Percentiles rank a stretch among this genome's conserved stretches.
phyloP scores from a whole-genome alignment of 2,888 invertebrate species.

The Taphrorychus bicolor region DNA sequence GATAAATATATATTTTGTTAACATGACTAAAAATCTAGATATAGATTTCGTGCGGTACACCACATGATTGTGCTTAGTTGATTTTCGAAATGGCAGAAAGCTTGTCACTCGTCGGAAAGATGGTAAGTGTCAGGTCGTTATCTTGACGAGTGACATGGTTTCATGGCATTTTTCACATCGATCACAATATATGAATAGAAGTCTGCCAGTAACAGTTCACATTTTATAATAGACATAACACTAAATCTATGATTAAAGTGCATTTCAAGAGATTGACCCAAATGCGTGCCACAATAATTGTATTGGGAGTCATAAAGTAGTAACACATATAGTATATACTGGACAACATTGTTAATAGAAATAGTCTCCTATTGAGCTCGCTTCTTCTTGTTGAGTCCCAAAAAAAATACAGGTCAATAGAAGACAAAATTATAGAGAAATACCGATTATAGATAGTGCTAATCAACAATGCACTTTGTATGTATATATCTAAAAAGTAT shows the following conservation, averaged over 20 bases:
- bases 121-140: slow-evolving; percentile 60
- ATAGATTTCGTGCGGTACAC: slow-evolving; percentile 37
- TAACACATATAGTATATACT: slow-evolving; percentile 22
- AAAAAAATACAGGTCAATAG: slow-evolving; percentile 36
- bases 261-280: slow-evolving; percentile 36
- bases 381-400: slow-evolving; percentile 29
- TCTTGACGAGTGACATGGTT: slow-evolving; percentile 49
- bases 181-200: slow-evolving; percentile 50
- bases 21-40: slow-evolving; percentile 28
- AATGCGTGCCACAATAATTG: slow-evolving; percentile 56
- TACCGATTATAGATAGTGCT: slow-evolving; percentile 22
- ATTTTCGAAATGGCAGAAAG: slow-evolving; percentile 36
- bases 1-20: slow-evolving; percentile 31
- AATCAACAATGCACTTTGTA: slow-evolving; percentile 36
- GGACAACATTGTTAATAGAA: slow-evolving; percentile 14
- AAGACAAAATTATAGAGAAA: slow-evolving; percentile 29
- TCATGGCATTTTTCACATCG: slow-evolving; percentile 52
- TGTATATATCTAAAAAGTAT: not conserved
- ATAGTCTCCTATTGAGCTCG: slow-evolving; percentile 35
- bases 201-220: not conserved
- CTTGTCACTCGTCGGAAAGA: slow-evolving; percentile 44
- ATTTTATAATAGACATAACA: not conserved
- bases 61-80: slow-evolving; percentile 52
- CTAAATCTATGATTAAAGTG: slow-evolving; percentile 20
- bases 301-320: slow-evolving; percentile 49